Evolutionary conservation across 2,888 invertebrate genomes (phyloP), one percentile per base, ranked within the genome.

Genomic region (Tholera decimalis): DNA sequence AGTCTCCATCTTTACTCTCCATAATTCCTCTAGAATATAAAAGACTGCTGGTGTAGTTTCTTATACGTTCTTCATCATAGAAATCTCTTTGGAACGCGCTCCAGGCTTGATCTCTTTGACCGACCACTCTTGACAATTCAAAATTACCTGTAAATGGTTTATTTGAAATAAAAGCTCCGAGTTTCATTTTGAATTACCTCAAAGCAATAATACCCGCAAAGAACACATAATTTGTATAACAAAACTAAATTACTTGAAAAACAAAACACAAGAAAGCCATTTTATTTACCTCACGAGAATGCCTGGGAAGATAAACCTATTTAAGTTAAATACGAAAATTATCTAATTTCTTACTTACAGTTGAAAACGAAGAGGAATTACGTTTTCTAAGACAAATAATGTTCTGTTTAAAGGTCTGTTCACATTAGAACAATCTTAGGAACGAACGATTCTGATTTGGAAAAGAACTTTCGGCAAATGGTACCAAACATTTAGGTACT

Each of bases 311-410:
- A 67, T 50, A 61, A 63, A 55, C 63, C 58, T 70, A 66, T 69
- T 73, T 37, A 57, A 64, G 20, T 61, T 60, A 62, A 72, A 68
- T 68, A 61, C 18, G 47, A 63, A 64, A 65, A 63, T 46, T 43
- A 69, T 58, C 59, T 60, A 53, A 69, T 69, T 71, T 57, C 55
- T 63, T 55, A 59, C 39, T 55, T 30, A 30, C 61, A 33, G 28
- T 55, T 63, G 44, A 59, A 71, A 61, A 47, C 46, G 53, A 41
- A 44, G 50, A 41, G 26, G 44, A 68, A 76, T 73, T 53, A 64
- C 39, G 50, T 64, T 64, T 60, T 56, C 44, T 50, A 35, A 67
- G 43, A 60, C 41, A 41, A 66, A 54, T 70, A 76, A 64, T 49
- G 53, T 66, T 47, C 53, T 64, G 8, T 66, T 64, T 61, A 15